Percentiles rank a stretch among this genome's conserved stretches.
phyloP scores from a whole-genome alignment of 2,113 vertebrate species.

The Scopus umbretta region DNA sequence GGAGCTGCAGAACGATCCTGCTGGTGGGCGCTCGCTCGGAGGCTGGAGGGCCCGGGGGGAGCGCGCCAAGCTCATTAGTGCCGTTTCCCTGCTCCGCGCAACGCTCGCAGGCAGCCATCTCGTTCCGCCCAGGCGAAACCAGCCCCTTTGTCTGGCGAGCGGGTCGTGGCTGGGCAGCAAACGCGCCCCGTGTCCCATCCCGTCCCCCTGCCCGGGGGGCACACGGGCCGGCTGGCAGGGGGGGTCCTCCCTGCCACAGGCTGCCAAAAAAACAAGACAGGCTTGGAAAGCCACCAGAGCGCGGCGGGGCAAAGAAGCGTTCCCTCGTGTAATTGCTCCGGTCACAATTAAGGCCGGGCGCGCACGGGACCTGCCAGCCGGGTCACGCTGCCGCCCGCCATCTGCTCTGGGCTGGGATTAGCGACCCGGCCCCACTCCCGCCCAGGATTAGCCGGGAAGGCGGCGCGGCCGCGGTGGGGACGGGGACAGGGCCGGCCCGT shows the following conservation, averaged over 20 bases:
- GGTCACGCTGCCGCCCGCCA: conserved; percentile 21
- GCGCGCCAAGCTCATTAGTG: neutral
- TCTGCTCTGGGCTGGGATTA: conserved; percentile 48
- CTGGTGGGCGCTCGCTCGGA: neutral
- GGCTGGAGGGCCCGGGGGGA: neutral
- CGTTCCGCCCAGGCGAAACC: neutral
- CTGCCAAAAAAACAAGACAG: rapidly evolving
- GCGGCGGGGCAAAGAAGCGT: rapidly evolving
- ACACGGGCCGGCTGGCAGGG: rapidly evolving
- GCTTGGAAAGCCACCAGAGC: neutral
- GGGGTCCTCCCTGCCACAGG: neutral
- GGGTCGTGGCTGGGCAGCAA: neutral
- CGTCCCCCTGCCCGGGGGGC: rapidly evolving
- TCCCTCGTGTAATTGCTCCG: neutral
- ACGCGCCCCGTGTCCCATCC: neutral
- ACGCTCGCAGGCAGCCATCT: neutral
- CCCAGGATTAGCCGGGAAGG: neutral
- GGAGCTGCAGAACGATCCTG: neutral
- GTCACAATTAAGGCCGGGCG: neutral
- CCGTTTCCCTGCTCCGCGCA: neutral
- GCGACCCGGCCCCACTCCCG: neutral
- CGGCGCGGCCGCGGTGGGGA: neutral
- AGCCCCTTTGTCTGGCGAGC: conserved; percentile 18
- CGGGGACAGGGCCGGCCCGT: neutral
- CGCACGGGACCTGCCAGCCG: neutral